Evolutionary conservation across 2,888 invertebrate species (phyloP).

Genomic region (Agrotis clavis): DNA sequence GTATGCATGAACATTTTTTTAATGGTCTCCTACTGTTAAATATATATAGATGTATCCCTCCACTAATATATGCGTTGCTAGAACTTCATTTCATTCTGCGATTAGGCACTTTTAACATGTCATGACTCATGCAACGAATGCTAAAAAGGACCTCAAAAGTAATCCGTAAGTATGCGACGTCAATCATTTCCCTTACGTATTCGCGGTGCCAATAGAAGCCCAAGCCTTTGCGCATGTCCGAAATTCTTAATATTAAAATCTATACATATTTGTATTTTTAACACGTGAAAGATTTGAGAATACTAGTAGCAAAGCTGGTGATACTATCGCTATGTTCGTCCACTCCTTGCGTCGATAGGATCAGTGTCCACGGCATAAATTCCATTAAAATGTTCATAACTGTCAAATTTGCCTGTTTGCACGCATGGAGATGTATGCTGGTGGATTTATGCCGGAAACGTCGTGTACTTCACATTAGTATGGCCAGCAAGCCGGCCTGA

Average conservation of each 20-base stretch:
- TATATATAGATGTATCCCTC: not conserved
- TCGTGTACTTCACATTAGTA: constrained; percentile 77
- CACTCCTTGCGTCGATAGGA: constrained; percentile 72
- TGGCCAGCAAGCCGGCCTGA: constrained; percentile 72
- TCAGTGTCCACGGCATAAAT: constrained; percentile 72
- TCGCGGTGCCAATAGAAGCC: constrained; percentile 58
- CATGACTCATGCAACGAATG: constrained; percentile 37
- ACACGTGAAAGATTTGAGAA: constrained; percentile 71
- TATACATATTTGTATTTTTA: constrained; percentile 69
- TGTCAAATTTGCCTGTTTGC: constrained; percentile 79
- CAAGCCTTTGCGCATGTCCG: constrained; percentile 54
- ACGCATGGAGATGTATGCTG: constrained; percentile 67
- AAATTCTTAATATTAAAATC: constrained; percentile 63
- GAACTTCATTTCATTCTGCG: not conserved
- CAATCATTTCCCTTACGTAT: constrained; percentile 64
- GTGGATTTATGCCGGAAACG: constrained; percentile 81
- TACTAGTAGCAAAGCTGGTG: constrained; percentile 66
- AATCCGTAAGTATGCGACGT: constrained; percentile 45
- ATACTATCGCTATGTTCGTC: constrained; percentile 71
- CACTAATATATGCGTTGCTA: not conserved
- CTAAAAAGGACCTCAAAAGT: constrained; percentile 41
- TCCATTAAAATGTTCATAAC: constrained; percentile 77
- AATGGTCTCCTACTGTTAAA: not conserved
- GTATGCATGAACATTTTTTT: not conserved
- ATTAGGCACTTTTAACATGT: constrained; percentile 21